These are phyloP conservation scores for Trissoscelio sp. DNA, from an alignment of 2,888 invertebrate genomes.

Conservation along the genomic window DNA sequence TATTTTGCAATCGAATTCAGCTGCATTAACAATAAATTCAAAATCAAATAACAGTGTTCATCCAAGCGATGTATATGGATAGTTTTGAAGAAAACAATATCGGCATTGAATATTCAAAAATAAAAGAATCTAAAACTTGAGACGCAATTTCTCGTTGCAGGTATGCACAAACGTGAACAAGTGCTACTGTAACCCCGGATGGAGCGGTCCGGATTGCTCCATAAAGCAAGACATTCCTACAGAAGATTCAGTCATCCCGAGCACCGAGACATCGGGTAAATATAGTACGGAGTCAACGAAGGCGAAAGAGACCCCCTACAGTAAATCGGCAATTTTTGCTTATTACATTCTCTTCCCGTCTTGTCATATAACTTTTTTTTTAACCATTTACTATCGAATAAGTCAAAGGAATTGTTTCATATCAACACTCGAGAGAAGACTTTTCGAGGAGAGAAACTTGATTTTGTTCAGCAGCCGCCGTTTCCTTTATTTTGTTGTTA, in stretches of 20 bases:
- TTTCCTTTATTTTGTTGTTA: constrained; percentile 54
- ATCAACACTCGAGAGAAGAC: constrained; percentile 17
- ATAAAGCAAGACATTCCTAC: constrained; percentile 89
- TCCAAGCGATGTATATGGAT: too few relatives aligned
- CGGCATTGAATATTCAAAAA: background rate
- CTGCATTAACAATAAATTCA: too few relatives aligned
- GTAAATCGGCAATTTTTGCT: constrained; percentile 86
- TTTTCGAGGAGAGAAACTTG: constrained; percentile 23
- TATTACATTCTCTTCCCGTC: background rate
- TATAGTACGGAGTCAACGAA: constrained; percentile 87
- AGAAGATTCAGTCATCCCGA: constrained; percentile 84
- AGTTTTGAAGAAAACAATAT: too few relatives aligned
- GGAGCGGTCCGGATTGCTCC: constrained; percentile 95
- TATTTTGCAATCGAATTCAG: too few relatives aligned
- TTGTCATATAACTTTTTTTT: constrained; percentile 19
- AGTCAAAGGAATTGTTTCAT: constrained; percentile 48
- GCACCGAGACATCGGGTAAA: constrained; percentile 86
- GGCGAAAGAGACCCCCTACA: constrained; percentile 96
- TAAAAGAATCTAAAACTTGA: background rate
- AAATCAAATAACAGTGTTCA: too few relatives aligned
- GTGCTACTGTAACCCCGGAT: constrained; percentile 95
- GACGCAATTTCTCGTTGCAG: constrained; percentile 84
- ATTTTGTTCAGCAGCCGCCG: constrained; percentile 26
- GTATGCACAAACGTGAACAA: constrained; percentile 96
- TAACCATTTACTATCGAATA: constrained; percentile 41